These are phyloP conservation scores for Drosophila saltans DNA, from an alignment of 1,140 invertebrate genomes.

Conservation along the genomic window DNA sequence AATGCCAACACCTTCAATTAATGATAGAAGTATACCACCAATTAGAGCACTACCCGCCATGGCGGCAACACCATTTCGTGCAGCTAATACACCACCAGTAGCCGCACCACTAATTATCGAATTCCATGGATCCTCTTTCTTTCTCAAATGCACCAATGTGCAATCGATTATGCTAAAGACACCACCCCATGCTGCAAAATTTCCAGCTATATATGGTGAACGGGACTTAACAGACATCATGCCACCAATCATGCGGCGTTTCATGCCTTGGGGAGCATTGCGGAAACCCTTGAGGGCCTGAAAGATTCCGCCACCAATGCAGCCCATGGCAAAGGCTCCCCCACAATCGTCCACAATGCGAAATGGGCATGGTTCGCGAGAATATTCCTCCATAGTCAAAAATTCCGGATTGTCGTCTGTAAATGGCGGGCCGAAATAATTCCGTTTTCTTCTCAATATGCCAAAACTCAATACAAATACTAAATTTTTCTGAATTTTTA, in stretches of 20 bases:
- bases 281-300: constrained; percentile 98
- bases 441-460: background rate
- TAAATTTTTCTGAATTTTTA: constrained; percentile 2
- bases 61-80: constrained; percentile 95
- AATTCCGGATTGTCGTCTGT: background rate
- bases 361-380: constrained; percentile 86
- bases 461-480: background rate
- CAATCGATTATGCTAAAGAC: constrained; percentile 99
- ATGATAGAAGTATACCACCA: constrained; percentile 96
- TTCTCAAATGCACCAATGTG: constrained; percentile 94
- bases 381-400: constrained; percentile 92
- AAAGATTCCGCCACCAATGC: constrained; percentile 97
- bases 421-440: background rate
- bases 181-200: constrained; percentile 97
- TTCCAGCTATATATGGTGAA: constrained; percentile 96
- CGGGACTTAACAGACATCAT: constrained; percentile 92
- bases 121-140: constrained; percentile 99
- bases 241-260: constrained; percentile 86
- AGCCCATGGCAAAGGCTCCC: constrained; percentile 99
- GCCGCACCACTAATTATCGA: constrained; percentile 98
- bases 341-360: constrained; percentile 85
- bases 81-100: constrained; percentile 97
- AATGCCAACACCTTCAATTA: constrained; percentile 98
- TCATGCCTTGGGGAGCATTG: constrained; percentile 94
- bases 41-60: constrained; percentile 98